These are phyloP conservation scores for Ictalurus furcatus DNA, from an alignment of 2,113 vertebrate species.

Conservation along the genomic window DNA sequence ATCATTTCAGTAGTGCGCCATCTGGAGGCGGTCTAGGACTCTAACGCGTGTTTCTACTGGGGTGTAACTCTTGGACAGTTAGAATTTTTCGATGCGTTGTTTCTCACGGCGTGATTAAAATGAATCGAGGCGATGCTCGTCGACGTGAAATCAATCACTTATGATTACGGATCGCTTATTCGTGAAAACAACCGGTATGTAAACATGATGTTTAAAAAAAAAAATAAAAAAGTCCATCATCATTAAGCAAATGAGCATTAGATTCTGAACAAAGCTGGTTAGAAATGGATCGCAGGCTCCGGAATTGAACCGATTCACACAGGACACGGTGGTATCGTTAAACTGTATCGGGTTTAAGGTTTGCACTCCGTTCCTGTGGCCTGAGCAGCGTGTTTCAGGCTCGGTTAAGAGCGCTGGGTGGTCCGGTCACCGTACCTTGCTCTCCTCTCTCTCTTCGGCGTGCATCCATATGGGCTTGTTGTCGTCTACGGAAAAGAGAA, in stretches of 20 bases:
- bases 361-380: background rate
- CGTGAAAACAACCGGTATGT: no score
- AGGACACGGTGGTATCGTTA: background rate
- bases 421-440: constrained; percentile 72
- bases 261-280: background rate
- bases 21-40: background rate
- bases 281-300: background rate
- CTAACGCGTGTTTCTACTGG: background rate
- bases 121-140: background rate
- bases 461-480: constrained; percentile 96
- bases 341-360: background rate
- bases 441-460: constrained; percentile 86
- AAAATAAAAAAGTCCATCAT: no score
- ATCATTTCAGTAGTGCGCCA: background rate
- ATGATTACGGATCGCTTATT: no score
- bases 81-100: background rate
- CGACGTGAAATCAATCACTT: background rate
- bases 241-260: no score
- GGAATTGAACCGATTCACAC: background rate
- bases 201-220: no score
- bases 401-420: background rate
- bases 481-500: constrained; percentile 72
- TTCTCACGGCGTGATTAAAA: background rate
- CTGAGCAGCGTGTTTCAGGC: background rate
- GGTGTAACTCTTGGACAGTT: background rate